phyloP scores from a whole-genome alignment of 2,113 vertebrate genomes.

The Pitta sordida region DNA sequence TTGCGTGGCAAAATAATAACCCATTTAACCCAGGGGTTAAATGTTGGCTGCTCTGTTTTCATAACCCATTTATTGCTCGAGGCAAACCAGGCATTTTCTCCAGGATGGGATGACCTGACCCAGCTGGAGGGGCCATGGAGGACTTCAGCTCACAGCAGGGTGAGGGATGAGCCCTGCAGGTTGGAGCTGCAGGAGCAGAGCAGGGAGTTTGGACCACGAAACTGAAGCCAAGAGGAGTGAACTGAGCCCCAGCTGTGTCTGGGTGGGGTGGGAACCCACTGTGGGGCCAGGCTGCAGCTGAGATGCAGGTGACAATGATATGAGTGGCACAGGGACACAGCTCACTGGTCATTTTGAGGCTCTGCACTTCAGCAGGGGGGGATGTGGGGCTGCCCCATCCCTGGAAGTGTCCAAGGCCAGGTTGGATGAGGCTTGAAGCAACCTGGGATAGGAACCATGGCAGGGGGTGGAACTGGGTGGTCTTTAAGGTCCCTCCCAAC shows the following conservation, averaged over 20 bases:
- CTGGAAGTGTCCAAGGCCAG: not conserved
- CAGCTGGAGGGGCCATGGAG: not conserved
- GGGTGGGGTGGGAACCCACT: not conserved
- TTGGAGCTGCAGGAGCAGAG: not conserved
- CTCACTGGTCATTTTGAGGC: not conserved
- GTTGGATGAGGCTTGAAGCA: not conserved
- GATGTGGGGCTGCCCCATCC: not conserved
- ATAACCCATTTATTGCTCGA: not conserved
- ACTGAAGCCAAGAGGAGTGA: not conserved
- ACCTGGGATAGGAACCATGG: not conserved
- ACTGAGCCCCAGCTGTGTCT: not conserved
- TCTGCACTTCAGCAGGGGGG: not conserved
- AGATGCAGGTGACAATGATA: not conserved
- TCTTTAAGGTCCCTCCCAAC: not conserved
- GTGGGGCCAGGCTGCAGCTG: not conserved
- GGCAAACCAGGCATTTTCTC: not conserved
- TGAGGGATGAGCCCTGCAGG: not conserved
- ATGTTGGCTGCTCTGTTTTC: not conserved
- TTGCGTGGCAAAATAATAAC: not conserved
- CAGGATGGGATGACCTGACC: not conserved
- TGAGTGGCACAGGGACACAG: not conserved
- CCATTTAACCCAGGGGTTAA: not conserved
- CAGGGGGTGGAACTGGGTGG: not conserved
- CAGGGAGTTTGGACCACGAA: accelerated
- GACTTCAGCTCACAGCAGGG: not conserved